Percentiles rank a stretch among this genome's conserved stretches.
phyloP scores from a whole-genome alignment of 2,113 vertebrate species.

The Rattus rattus region DNA sequence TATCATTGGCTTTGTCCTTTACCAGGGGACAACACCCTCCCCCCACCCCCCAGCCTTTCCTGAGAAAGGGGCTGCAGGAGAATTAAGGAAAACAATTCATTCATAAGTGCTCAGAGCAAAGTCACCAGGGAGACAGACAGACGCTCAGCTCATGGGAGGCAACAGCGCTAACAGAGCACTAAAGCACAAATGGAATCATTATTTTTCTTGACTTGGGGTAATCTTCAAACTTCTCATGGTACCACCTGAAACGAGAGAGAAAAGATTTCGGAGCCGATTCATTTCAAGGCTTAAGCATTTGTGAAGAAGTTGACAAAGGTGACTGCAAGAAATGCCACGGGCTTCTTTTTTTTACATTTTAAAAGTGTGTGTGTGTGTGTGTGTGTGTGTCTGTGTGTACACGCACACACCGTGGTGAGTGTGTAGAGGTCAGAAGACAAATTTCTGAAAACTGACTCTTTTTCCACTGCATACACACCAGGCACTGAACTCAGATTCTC shows the following conservation, averaged over 20 bases:
- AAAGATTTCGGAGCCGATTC: background rate
- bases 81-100: background rate
- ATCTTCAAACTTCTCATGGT: conserved; percentile 95
- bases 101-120: background rate
- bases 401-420: background rate
- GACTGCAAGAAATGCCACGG: background rate
- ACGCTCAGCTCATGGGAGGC: too few species aligned
- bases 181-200: conserved; percentile 93
- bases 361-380: background rate
- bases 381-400: background rate
- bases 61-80: background rate
- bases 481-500: background rate
- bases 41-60: background rate
- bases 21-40: background rate
- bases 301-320: background rate
- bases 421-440: background rate
- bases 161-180: conserved; percentile 10
- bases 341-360: background rate
- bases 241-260: conserved; percentile 91
- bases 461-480: background rate
- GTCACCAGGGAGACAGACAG: rapidly evolving
- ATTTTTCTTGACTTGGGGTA: conserved; percentile 95
- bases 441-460: background rate
- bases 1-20: too few species aligned
- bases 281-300: background rate